Evolutionary conservation across 2,797 vertebrate species (phyloP), one percentile per base, ranked within the genome.

Genomic region (Basileuterus tristriatus): DNA sequence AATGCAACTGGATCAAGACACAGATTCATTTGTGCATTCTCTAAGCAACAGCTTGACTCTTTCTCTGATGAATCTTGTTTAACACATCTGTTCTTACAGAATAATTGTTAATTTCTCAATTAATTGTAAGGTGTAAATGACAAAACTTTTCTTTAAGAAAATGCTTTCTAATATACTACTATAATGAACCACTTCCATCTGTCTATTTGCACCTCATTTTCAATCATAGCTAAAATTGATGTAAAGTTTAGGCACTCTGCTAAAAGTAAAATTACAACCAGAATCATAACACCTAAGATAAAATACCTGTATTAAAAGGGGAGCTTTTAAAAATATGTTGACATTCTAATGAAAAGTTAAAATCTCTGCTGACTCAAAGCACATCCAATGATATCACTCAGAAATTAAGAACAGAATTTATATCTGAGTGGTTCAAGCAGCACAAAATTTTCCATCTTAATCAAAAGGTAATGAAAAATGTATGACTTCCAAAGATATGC

Each of bases 161-260:
- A 96, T 55, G 49, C 72, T 92, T 96, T 82, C 91, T 76, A 91
- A 75, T 39, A 36, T 47, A 34, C 14, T 52, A 56, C 83, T 94
- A 74, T 41, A 95, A 65, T 90, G 56, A 94, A 79, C 89, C 65
- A 79, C n/a, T 92, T 83, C 79, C 63, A 92, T 88, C 58, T 83
- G 65, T 78, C 74, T 95, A 79, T 87, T 95, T 92, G 83, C 41
- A 65, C 52, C 89, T 47, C n/a, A 65, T 92, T 86, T 88, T 83
- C 58, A 81, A 24, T 34, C 36, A 27, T 62, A 77, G 75, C 56
- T 69, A 29, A 74, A 96, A 93, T 26, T 44, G 29, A 71, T 79
- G 34, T 44, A 68, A 90, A 87, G 65, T 82, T 95, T 72, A 89
- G 39, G 50, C 49, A 47, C 11, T 53, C 49, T 68, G 59, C n/a